These are phyloP conservation scores for Strigops habroptila DNA, from an alignment of 2,113 vertebrate species.

Conservation along the genomic window DNA sequence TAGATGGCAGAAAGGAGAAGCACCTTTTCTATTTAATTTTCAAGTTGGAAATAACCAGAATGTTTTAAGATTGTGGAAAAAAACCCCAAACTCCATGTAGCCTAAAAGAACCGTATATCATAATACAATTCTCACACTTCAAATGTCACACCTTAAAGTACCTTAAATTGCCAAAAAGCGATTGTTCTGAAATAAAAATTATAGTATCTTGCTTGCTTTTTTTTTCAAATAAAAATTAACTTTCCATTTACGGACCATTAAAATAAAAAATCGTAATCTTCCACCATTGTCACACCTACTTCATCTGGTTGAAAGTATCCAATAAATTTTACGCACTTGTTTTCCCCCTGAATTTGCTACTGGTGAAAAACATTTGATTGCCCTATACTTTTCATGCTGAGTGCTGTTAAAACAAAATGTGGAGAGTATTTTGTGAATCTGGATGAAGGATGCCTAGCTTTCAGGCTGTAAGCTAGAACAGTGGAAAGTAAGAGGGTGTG, in stretches of 20 bases:
- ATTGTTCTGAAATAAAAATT: not conserved
- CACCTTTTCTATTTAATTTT: not conserved
- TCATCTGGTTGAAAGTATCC: not conserved
- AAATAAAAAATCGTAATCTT: not conserved
- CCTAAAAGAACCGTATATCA: not conserved
- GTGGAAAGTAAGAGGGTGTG: not conserved
- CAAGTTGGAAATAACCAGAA: not conserved
- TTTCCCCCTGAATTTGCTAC: not conserved
- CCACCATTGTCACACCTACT: not conserved
- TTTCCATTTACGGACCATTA: not conserved
- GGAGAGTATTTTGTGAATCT: not conserved
- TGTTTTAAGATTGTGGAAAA: not conserved
- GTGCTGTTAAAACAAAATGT: not conserved
- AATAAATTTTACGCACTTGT: not conserved
- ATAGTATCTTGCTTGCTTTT: not conserved
- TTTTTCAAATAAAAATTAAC: not conserved
- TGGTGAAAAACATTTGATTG: not conserved
- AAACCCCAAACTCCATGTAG: rapidly evolving
- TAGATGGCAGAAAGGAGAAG: not conserved
- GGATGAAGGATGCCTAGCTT: not conserved
- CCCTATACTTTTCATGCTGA: not conserved
- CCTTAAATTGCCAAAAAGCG: not conserved
- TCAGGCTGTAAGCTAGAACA: not conserved
- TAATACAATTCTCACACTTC: not conserved
- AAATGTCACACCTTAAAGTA: not conserved